A percentile compares a stretch with the other conserved stretches of the same genome.
These are phyloP conservation scores for Drosophila tristis DNA, from an alignment of 1,140 invertebrate genomes.

Conservation along the genomic window DNA sequence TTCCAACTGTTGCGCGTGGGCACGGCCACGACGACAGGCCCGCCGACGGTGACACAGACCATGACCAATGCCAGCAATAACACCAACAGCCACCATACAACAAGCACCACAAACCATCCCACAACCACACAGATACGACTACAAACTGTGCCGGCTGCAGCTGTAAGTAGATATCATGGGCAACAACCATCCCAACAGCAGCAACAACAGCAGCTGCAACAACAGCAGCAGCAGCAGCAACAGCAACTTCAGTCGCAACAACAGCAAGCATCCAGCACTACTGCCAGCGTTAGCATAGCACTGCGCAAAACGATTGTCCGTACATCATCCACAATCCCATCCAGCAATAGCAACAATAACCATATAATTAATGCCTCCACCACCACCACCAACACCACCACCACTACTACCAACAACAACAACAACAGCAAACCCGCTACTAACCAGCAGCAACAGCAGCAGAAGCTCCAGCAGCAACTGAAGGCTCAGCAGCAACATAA, in stretches of 20 bases:
- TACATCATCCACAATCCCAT: slow-evolving; percentile 80
- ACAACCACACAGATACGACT: slow-evolving; percentile 85
- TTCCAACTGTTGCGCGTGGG: slow-evolving; percentile 95
- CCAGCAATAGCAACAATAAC: slow-evolving; percentile 71
- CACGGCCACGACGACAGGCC: slow-evolving; percentile 87
- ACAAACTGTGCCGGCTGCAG: slow-evolving; percentile 86
- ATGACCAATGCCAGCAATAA: slow-evolving; percentile 74
- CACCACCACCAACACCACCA: slow-evolving; percentile 54
- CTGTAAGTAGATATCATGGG: slow-evolving; percentile 87
- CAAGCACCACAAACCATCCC: slow-evolving; percentile 78
- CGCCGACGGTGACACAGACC: slow-evolving; percentile 84
- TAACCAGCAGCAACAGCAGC: slow-evolving; percentile 59
- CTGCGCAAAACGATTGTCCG: slow-evolving; percentile 86
- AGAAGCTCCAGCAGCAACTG: slow-evolving; percentile 65
- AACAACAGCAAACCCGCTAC: slow-evolving; percentile 81
- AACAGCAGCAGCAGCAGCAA: slow-evolving; percentile 47
- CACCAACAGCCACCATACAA: slow-evolving; percentile 54
- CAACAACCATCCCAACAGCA: slow-evolving; percentile 72
- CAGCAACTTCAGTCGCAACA: slow-evolving; percentile 61
- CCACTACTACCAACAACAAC: slow-evolving; percentile 64
- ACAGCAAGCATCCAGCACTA: slow-evolving; percentile 67
- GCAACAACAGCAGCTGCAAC: slow-evolving; percentile 52
- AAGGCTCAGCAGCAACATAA: slow-evolving; percentile 64
- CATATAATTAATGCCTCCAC: slow-evolving; percentile 60
- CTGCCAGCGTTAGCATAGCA: slow-evolving; percentile 84